Percentiles rank a stretch among this genome's conserved stretches.
Evolutionary conservation across 2,113 vertebrate species (phyloP).

Genomic region (Pygoscelis antarcticus): DNA sequence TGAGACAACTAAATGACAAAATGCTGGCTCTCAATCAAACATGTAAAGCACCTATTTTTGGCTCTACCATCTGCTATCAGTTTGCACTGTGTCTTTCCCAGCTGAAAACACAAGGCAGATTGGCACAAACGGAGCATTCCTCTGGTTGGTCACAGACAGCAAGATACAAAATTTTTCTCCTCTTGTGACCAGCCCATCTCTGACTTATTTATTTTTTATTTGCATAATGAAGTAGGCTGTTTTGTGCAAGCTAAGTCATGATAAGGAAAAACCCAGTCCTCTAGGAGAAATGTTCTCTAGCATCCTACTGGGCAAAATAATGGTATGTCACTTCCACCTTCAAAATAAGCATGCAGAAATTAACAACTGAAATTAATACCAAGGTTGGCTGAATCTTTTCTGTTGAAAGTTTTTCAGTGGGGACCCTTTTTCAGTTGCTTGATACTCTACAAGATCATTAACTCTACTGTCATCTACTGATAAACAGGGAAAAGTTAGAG

Average conservation of each 20-base stretch:
- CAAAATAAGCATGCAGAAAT: background rate
- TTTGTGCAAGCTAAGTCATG: background rate
- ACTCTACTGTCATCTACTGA: background rate
- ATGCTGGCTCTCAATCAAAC: conserved; percentile 50
- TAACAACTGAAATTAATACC: background rate
- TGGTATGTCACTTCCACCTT: background rate
- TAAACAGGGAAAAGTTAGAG: background rate
- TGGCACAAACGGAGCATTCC: conserved; percentile 26
- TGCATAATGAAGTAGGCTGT: background rate
- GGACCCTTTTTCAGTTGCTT: background rate
- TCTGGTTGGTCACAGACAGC: background rate
- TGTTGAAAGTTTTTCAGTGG: background rate
- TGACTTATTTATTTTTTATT: background rate
- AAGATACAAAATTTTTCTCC: background rate
- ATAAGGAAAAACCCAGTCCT: background rate
- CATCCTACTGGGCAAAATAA: background rate
- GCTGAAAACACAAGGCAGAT: conserved; percentile 43
- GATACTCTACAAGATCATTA: background rate
- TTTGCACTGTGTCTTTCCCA: conserved; percentile 42
- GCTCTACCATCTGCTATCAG: conserved; percentile 43
- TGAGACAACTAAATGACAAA: conserved; percentile 51
- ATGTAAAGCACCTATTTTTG: conserved; percentile 51
- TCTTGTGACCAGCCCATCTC: background rate
- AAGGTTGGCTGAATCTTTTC: background rate
- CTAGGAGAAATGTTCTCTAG: background rate